Evolutionary conservation across 2,797 vertebrate species (phyloP), one percentile per base, ranked within the genome.

Genomic region (Moxostoma hubbsi): DNA sequence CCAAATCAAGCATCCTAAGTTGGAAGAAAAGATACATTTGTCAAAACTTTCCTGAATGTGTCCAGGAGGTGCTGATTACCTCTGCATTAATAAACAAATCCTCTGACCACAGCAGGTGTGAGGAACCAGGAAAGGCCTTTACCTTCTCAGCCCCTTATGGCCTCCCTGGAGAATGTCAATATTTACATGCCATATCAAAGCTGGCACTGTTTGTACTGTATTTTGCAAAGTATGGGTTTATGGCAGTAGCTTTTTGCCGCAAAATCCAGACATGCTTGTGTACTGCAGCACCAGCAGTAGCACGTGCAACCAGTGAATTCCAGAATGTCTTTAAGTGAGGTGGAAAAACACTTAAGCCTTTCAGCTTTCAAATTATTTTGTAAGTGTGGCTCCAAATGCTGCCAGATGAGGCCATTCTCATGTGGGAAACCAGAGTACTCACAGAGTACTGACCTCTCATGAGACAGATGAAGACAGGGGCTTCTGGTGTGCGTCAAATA

Each of bases 141-240:
- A 24, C 24, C 24, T 24, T 24, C 24, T 24, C 24, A 24, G 24
- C 62, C 66, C 72, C 54, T 51, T 10, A 54, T 49, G 86, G 83
- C 79, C 63, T 16, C 85, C 72, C 74, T 72, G 88, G 87, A 89
- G 84, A 80, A 74, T 89, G 86, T 92, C 90, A 92, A 90, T 90
- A 92, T 94, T 93, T 89, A 68, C 83, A 11, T 77, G 79, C 43
- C 4, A 83, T 87, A 86, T 93, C 86, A 92, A 91, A 92, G 89
- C 83, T 6, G 2, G 57, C 58, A 77, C 86, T 92, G 90, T 92
- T 89, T 80, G 10, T 24, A 24, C 24, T 24, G 24, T 84, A 86
- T 89, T 80, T 85, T 79, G 76, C 85, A 74, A 68, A 66, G 45
- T 82, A 47, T 75, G 75, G 67, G 16, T 45, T 59, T 59, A 65